phyloP scores from a whole-genome alignment of 2,113 vertebrate species.

The Meleagris gallopavo region DNA sequence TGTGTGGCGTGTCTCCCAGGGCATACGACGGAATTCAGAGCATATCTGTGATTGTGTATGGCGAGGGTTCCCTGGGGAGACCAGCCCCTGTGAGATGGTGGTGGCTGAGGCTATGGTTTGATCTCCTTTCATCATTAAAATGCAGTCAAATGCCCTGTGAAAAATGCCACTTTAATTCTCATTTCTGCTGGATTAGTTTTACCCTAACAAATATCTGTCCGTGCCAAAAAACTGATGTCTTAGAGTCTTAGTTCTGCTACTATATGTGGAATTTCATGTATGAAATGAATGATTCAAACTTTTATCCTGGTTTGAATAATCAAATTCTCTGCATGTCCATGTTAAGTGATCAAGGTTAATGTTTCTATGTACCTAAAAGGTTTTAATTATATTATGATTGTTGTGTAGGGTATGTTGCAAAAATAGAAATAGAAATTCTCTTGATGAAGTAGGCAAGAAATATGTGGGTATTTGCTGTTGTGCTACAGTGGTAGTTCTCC shows the following conservation, averaged over 20 bases:
- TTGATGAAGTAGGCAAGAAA: neutral
- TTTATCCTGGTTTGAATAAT: neutral
- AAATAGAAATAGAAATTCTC: neutral
- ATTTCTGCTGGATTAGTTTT: neutral
- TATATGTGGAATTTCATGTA: neutral
- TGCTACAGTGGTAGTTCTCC: neutral
- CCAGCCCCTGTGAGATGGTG: neutral
- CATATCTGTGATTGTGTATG: fast-evolving
- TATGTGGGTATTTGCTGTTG: neutral
- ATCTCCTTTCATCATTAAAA: neutral
- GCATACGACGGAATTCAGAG: neutral
- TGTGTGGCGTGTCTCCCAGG: fast-evolving
- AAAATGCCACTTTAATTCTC: neutral
- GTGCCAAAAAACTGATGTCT: neutral
- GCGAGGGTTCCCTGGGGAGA: neutral
- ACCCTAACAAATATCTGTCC: neutral
- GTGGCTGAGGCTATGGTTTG: neutral
- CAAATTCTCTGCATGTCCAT: neutral
- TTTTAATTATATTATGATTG: neutral
- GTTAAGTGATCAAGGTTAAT: neutral
- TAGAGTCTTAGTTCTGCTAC: neutral
- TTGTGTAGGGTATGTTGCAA: neutral
- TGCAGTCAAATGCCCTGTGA: neutral
- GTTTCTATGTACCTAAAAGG: neutral
- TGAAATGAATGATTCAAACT: neutral